Conservation (phyloP, 1,140 invertebrate genomes). For the Glossosoma conforme region DNA sequence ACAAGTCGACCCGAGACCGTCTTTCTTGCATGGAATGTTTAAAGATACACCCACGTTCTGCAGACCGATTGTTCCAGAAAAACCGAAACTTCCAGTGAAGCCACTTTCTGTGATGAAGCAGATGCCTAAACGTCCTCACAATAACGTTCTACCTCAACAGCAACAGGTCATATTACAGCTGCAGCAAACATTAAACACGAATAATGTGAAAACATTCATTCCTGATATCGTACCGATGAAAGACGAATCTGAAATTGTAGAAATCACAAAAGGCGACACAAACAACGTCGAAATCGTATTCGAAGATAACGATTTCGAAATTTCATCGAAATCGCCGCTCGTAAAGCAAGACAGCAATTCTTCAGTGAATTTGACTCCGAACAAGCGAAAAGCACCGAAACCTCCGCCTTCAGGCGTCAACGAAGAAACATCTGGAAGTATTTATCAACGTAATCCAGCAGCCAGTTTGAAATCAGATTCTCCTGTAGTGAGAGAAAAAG, state of each 20-base stretch:
- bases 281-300: constrained; percentile 9
- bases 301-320: constrained; percentile 18
- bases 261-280: constrained; percentile 6
- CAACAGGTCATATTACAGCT: constrained; percentile 50
- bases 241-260: constrained; percentile 21
- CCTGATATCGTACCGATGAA: constrained; percentile 19
- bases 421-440: constrained; percentile 48
- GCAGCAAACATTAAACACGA: constrained; percentile 37
- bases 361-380: constrained; percentile 42
- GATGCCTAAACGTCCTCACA: constrained; percentile 33
- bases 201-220: constrained; percentile 32
- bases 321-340: constrained; percentile 41
- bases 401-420: constrained; percentile 51
- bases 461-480: constrained; percentile 55
- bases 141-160: constrained; percentile 36
- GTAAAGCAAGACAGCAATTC: constrained; percentile 52
- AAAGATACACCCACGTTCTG: constrained; percentile 41
- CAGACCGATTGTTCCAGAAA: constrained; percentile 51
- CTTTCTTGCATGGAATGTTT: constrained; percentile 62
- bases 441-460: constrained; percentile 56
- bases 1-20: constrained; percentile 57
- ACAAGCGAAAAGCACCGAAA: constrained; percentile 59
- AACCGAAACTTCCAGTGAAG: constrained; percentile 61
- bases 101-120: constrained; percentile 50
- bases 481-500: constrained; percentile 67